phyloP scores from a whole-genome alignment of 1,140 invertebrate genomes.

The Lordiphosa collinella region DNA sequence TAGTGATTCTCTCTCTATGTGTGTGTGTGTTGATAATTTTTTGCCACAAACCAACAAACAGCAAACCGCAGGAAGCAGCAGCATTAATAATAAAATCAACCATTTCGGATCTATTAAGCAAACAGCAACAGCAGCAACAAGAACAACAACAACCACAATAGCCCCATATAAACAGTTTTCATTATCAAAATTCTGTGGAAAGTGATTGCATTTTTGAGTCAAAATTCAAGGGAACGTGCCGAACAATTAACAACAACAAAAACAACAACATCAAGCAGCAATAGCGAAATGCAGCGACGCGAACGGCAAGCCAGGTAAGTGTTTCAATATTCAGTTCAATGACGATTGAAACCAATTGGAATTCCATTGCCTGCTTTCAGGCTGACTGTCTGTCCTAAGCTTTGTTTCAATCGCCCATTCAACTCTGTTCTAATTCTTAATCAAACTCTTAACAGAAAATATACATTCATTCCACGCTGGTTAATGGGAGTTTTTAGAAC shows the following conservation, averaged over 20 bases:
- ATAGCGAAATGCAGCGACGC: conserved; percentile 54
- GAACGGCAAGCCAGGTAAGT: conserved; percentile 72
- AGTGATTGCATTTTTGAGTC: conserved; percentile 48
- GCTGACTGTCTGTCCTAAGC: too few species aligned
- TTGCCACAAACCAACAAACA: background rate
- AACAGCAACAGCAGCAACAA: conserved; percentile 12
- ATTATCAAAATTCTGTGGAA: conserved; percentile 57
- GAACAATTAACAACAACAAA: conserved; percentile 18
- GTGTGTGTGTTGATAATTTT: conserved; percentile 10
- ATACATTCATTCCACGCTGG: conserved; percentile 10
- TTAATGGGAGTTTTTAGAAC: conserved; percentile 1
- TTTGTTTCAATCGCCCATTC: too few species aligned
- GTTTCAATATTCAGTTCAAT: background rate
- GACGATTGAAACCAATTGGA: too few species aligned
- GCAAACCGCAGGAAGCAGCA: background rate
- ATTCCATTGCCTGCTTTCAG: too few species aligned
- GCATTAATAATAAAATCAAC: too few species aligned
- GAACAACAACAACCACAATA: conserved; percentile 8
- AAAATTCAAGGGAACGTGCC: conserved; percentile 47
- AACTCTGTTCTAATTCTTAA: too few species aligned
- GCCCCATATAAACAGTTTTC: conserved; percentile 27
- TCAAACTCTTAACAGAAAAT: conserved; percentile 6
- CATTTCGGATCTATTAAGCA: too few species aligned
- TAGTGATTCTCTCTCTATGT: conserved; percentile 13
- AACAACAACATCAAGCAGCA: conserved; percentile 16